Conservation (phyloP, 2,797 vertebrate species). For the Chloroceryle inda region DNA sequence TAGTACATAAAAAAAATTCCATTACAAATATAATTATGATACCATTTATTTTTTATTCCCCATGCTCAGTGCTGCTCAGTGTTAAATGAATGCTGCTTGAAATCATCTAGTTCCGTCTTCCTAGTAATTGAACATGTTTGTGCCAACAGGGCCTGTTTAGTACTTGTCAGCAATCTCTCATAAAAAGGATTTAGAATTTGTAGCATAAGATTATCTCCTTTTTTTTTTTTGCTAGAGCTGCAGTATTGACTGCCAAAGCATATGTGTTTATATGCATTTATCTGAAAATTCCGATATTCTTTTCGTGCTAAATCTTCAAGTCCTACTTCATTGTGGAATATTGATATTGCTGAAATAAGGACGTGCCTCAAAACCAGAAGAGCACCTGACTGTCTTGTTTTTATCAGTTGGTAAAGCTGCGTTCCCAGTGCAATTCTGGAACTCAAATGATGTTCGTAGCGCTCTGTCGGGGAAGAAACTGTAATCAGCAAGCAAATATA, state of each 20-base stretch:
- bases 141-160: neutral
- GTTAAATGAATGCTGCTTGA: neutral
- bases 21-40: conserved; percentile 15
- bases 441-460: neutral
- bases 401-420: neutral
- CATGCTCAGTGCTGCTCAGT: neutral
- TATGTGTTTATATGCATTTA: neutral
- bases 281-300: neutral
- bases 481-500: neutral
- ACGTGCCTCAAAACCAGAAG: neutral
- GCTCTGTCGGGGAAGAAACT: neutral
- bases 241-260: neutral
- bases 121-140: neutral
- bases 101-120: neutral
- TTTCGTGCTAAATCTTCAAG: neutral
- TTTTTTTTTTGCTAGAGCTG: neutral
- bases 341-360: neutral
- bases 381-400: neutral
- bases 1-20: neutral
- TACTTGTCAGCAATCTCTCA: neutral
- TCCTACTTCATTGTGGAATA: neutral
- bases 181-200: neutral
- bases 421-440: neutral
- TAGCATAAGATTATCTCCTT: neutral
- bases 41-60: conserved; percentile 19